Percentiles rank a stretch among this genome's conserved stretches.
These are phyloP conservation scores for Dreissena rostriformis DNA, from an alignment of 1,140 invertebrate species.

Conservation along the genomic window DNA sequence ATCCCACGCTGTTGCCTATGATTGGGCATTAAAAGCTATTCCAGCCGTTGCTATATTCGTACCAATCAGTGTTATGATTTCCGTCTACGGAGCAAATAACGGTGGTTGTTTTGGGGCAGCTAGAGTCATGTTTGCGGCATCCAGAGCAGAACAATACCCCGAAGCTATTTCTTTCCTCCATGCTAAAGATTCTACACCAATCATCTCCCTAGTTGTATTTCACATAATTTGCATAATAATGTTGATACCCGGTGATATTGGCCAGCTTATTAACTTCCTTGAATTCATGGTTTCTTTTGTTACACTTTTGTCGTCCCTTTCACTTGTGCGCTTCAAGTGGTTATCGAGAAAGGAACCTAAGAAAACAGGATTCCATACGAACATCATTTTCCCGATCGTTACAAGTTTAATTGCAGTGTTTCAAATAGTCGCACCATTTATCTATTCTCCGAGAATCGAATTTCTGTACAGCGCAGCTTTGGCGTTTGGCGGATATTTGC, in stretches of 20 bases:
- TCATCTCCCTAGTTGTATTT: constrained; percentile 21
- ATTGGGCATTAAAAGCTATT: constrained; percentile 30
- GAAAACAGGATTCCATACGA: not conserved
- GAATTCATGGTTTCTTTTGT: constrained; percentile 22
- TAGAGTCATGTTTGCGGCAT: constrained; percentile 38
- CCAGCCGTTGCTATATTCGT: constrained; percentile 10
- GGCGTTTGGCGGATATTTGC: not conserved
- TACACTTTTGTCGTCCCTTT: constrained; percentile 7
- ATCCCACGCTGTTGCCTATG: constrained; percentile 85
- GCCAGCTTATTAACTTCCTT: constrained; percentile 28
- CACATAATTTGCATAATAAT: constrained; percentile 13
- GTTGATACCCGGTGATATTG: constrained; percentile 27
- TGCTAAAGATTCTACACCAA: constrained; percentile 12
- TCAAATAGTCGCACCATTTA: constrained; percentile 27
- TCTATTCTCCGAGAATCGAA: constrained; percentile 29
- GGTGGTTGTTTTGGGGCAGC: constrained; percentile 3
- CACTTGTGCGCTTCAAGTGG: not conserved
- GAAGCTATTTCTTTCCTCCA: constrained; percentile 43
- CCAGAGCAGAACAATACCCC: constrained; percentile 40
- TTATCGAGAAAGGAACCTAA: not conserved
- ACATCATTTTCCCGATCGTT: constrained; percentile 20
- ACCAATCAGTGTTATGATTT: constrained; percentile 25
- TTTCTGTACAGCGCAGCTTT: constrained; percentile 29
- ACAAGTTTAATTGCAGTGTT: not conserved
- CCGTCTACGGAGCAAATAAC: constrained; percentile 35